Base-by-base conservation (phyloP, 2,797 vertebrate species). In the Silurus aristotelis region DNA sequence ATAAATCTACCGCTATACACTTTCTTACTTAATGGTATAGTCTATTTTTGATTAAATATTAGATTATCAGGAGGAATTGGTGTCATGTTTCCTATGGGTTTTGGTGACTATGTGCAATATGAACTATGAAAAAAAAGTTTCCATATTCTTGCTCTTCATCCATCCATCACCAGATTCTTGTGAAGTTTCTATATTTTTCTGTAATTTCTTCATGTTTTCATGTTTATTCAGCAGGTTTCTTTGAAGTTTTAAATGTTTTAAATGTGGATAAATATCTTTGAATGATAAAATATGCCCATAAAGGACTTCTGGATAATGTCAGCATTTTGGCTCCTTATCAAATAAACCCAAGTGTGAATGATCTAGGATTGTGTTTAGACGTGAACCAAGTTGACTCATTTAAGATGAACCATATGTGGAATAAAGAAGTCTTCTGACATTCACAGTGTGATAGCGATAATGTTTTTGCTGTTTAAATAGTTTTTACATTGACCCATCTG, bases 371-470 rank as follows among this genome's bases (percentile, higher is more conserved):
- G 88, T 90, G 92, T 91, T 83, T 84, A 89, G 89, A 87, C 90
- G 89, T 92, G 87, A 89, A 91, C 89, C 88, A 81, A 60, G 63
- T 89, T 38, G 31, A 85, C 84, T 89, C 82, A 87, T 91, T 93
- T 92, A 91, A 93, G 91, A 90, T 78, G 67, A 92, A 91, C 91
- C 92, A 92, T 89, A 93, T 92, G 92, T 77, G 83, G 89, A 84
- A 86, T 17, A 80, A 85, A 89, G 83, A 60, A 58, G 60, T 82
- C 89, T 90, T 79, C 80, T 73, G 61, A 89, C 70, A 77, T 87
- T 89, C 12, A 85, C 89, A 92, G 86, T 82, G n/a, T 78, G 31
- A 78, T 63, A 79, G 10, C 6, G 90, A 85, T 82, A 83, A 83
- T 83, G 71, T 10, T 77, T 77, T 25, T 58, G 82, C 84, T 70